Conservation (phyloP, 2,888 invertebrate genomes). For the Cepaea hortensis region DNA sequence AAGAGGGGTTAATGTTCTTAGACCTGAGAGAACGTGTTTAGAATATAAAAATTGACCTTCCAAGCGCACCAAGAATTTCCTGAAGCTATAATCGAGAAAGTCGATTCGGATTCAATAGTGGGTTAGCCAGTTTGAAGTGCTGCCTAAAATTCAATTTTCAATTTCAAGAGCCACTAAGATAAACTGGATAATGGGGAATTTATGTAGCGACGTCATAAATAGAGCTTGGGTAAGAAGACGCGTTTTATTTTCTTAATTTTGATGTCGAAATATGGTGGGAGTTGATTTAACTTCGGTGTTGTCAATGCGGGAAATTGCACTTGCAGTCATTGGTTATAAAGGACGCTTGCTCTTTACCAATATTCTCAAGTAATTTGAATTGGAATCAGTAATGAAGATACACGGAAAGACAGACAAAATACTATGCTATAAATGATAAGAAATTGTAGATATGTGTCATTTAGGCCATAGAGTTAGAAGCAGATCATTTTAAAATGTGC, state of each 20-base stretch:
- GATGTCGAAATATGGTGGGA: not conserved
- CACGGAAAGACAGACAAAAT: too few relatives aligned
- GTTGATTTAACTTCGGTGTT: conserved; percentile 9
- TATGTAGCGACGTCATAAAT: conserved; percentile 23
- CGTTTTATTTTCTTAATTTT: not conserved
- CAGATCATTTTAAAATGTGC: too few relatives aligned
- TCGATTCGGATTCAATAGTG: not conserved
- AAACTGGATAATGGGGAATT: conserved; percentile 37
- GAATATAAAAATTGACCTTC: not conserved
- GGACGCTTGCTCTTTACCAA: too few relatives aligned
- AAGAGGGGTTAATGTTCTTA: not conserved
- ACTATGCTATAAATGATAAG: too few relatives aligned
- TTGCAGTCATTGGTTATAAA: not conserved
- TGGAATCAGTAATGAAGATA: too few relatives aligned
- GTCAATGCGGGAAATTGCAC: not conserved
- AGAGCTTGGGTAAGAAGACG: not conserved
- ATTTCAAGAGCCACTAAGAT: conserved; percentile 13
- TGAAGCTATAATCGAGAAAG: not conserved
- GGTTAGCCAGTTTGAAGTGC: not conserved
- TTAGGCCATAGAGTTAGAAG: too few relatives aligned
- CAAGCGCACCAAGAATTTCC: not conserved
- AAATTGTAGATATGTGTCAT: too few relatives aligned
- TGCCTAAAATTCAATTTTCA: conserved; percentile 25
- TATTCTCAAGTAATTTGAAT: too few relatives aligned
- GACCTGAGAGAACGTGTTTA: not conserved